Base-by-base conservation (phyloP, 1,140 invertebrate genomes). In the Bombus impatiens region DNA sequence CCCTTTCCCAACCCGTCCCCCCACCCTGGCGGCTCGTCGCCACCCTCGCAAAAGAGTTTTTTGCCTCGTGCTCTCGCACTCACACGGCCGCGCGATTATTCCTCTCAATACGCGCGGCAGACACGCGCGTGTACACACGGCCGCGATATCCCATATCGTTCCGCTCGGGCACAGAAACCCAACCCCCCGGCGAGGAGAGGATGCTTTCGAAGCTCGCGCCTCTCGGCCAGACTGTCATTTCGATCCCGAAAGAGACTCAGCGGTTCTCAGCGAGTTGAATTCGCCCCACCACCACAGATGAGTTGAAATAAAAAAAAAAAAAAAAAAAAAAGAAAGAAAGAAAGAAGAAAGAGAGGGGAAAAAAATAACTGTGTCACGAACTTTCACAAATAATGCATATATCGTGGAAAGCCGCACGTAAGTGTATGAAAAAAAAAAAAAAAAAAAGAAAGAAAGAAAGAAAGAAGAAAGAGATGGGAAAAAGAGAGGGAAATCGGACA, bases 11-110 rank as follows among this genome's bases (percentile, higher is more conserved):
- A 0, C 32, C 15, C 65, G 13, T n/a, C 12, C 32, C 15, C 28
- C n/a, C 47, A 53, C 76, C 78, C 81, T 35, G 44, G 1, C 15
- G 25, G 59, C 28, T 62, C 59, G 65, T 35, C 53, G 53, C 57
- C 84, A 22, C 88, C 87, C 88, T 90, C 87, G 88, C 90, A 91
- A 92, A 92, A 93, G 90, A 92, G 86, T 92, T 89, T 92, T 93
- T 93, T 93, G 72, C 82, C 84, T 88, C 86, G 85, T 87, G 78
- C 87, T 71, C 67, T 87, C 88, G 88, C 86, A 93, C 88, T 80
- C 83, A 86, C 89, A 90, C 92, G 72, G 84, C 81, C 71, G 71
- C 67, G 76, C 78, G 89, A 90, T 86, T 89, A 86, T 67, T 70
- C 83, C 40, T 80, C 78, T 85, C 77, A 53, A 72, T 62, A 68